phyloP scores from a whole-genome alignment of 2,797 vertebrate species.

The Lagodon rhomboides region DNA sequence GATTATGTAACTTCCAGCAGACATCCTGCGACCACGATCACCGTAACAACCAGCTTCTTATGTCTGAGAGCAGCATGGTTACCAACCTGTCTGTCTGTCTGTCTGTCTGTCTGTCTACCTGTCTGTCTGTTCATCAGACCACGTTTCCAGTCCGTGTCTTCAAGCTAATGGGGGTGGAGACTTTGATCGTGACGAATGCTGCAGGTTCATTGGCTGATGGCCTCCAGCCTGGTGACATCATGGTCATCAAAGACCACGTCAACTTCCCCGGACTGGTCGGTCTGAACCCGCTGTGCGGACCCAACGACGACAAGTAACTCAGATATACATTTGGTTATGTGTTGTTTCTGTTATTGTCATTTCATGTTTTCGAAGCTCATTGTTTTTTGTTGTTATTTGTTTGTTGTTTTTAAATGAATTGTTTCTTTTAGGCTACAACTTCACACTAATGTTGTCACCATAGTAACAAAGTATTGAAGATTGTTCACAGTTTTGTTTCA shows the following conservation, averaged over 20 bases:
- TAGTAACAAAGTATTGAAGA: not conserved
- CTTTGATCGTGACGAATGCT: slow-evolving; percentile 89
- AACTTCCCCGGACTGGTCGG: slow-evolving; percentile 88
- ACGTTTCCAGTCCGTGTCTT: slow-evolving; percentile 90
- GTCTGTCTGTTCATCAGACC: slow-evolving; percentile 75
- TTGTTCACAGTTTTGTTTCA: not conserved
- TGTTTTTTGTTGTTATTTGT: not conserved
- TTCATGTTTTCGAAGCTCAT: not conserved
- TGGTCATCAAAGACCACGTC: slow-evolving; percentile 90
- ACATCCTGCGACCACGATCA: not conserved
- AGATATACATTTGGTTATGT: not conserved
- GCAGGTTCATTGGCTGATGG: slow-evolving; percentile 87
- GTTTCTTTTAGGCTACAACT: not conserved
- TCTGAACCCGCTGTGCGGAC: slow-evolving; percentile 86
- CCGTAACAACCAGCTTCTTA: not conserved
- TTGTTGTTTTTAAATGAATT: not conserved
- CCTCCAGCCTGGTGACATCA: slow-evolving; percentile 86
- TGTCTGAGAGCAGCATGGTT: not conserved
- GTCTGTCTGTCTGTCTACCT: not conserved
- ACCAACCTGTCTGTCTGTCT: slow-evolving; percentile 24
- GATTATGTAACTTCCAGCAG: slow-evolving; percentile 20
- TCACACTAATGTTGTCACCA: not conserved
- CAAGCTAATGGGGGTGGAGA: slow-evolving; percentile 87
- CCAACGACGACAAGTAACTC: slow-evolving; percentile 81
- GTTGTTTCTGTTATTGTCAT: not conserved